Conservation (phyloP, 2,113 vertebrate genomes). For the Scortum barcoo region DNA sequence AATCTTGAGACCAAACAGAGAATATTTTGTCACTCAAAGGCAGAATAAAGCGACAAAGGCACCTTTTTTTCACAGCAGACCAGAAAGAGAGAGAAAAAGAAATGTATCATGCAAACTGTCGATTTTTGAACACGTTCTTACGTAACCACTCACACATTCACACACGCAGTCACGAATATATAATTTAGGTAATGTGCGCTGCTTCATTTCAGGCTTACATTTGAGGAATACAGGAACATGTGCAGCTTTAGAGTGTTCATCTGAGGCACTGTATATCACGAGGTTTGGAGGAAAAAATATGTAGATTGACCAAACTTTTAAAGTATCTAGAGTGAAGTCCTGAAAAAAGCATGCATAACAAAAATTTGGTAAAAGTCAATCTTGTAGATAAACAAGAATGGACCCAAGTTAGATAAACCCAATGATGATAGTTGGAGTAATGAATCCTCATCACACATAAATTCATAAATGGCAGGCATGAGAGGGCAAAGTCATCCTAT, state of each 20-base stretch:
- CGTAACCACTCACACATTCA: neutral
- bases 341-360: neutral
- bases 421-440: neutral
- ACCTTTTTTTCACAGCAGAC: neutral
- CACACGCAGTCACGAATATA: neutral
- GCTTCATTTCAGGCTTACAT: neutral
- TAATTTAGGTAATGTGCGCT: neutral
- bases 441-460: neutral
- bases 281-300: neutral
- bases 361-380: neutral
- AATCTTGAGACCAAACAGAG: neutral
- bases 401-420: neutral
- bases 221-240: neutral
- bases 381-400: neutral
- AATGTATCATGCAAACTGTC: neutral
- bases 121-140: neutral
- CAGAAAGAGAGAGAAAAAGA: neutral
- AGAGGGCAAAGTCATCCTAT: neutral
- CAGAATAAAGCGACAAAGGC: conserved; percentile 12
- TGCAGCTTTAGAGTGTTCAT: neutral
- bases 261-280: neutral
- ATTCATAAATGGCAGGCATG: neutral
- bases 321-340: neutral
- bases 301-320: neutral
- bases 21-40: neutral